These are phyloP conservation scores for Clostera curtula DNA, from an alignment of 2,888 invertebrate genomes.

Conservation along the genomic window DNA sequence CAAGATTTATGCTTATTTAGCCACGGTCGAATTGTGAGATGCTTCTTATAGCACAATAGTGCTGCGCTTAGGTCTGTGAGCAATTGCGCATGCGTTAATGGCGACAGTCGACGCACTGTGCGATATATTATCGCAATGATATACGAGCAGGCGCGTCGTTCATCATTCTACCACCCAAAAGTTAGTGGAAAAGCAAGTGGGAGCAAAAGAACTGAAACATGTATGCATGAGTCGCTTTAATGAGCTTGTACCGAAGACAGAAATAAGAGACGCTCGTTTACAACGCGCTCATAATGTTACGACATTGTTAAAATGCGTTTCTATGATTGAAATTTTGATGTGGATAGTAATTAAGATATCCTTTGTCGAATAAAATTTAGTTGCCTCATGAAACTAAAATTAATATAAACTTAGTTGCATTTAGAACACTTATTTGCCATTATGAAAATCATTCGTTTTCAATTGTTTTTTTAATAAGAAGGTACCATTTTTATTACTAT, in stretches of 20 bases:
- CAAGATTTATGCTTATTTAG: slow-evolving; percentile 68
- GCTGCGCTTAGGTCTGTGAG: no score
- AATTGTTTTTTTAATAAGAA: no score
- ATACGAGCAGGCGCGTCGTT: slow-evolving; percentile 66
- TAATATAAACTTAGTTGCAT: no score
- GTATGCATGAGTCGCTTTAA: slow-evolving; percentile 57
- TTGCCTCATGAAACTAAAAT: neutral
- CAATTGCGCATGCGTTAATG: slow-evolving; percentile 71
- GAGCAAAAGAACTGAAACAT: slow-evolving; percentile 53
- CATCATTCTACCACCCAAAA: slow-evolving; percentile 74
- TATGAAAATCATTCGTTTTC: no score
- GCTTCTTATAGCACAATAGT: slow-evolving; percentile 55
- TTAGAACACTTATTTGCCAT: no score
- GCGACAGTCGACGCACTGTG: slow-evolving; percentile 69
- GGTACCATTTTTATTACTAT: slow-evolving; percentile 11
- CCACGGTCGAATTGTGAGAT: slow-evolving; percentile 63
- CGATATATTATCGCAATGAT: slow-evolving; percentile 72
- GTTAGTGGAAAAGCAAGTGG: slow-evolving; percentile 62
- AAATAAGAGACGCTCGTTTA: slow-evolving; percentile 65
- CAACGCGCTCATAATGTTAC: slow-evolving; percentile 62
- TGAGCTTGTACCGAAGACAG: slow-evolving; percentile 71
- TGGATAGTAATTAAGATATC: slow-evolving; percentile 34
- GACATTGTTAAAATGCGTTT: slow-evolving; percentile 62
- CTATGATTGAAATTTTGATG: slow-evolving; percentile 42
- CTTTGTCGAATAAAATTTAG: slow-evolving; percentile 2